Evolutionary conservation across 2,113 vertebrate species (phyloP).

Genomic region (Maccullochella peelii): DNA sequence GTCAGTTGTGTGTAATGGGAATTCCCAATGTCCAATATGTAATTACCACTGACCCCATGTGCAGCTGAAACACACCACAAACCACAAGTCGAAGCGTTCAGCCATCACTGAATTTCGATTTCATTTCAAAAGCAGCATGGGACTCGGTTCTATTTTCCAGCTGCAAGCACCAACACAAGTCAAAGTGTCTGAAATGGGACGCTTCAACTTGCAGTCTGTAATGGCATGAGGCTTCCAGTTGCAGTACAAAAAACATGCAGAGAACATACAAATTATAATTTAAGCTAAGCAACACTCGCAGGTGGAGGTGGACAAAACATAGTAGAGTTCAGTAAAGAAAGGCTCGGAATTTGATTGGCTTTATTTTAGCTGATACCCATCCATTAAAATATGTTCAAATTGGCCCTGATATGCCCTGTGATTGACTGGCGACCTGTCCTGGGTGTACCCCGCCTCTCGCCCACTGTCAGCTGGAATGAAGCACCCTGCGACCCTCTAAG

Average conservation of each 20-base stretch:
- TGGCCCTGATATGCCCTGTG: too few relatives aligned
- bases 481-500: too few relatives aligned
- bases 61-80: constrained; percentile 1
- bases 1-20: not conserved
- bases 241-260: not conserved
- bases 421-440: too few relatives aligned
- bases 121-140: constrained; percentile 5
- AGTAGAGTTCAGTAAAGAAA: not conserved
- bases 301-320: too few relatives aligned
- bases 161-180: not conserved
- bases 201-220: not conserved
- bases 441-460: too few relatives aligned
- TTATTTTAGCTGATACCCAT: not conserved
- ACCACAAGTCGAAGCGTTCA: not conserved
- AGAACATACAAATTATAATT: not conserved
- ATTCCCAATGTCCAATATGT: not conserved
- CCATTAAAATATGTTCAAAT: not conserved
- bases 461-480: too few relatives aligned
- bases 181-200: not conserved
- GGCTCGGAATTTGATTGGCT: not conserved
- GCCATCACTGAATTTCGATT: constrained; percentile 7
- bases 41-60: constrained; percentile 6
- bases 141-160: not conserved
- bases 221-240: not conserved
- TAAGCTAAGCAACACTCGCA: not conserved